Percentiles rank a stretch among this genome's conserved stretches.
Evolutionary conservation across 2,797 vertebrate genomes (phyloP).

Genomic region (Mycteria americana): DNA sequence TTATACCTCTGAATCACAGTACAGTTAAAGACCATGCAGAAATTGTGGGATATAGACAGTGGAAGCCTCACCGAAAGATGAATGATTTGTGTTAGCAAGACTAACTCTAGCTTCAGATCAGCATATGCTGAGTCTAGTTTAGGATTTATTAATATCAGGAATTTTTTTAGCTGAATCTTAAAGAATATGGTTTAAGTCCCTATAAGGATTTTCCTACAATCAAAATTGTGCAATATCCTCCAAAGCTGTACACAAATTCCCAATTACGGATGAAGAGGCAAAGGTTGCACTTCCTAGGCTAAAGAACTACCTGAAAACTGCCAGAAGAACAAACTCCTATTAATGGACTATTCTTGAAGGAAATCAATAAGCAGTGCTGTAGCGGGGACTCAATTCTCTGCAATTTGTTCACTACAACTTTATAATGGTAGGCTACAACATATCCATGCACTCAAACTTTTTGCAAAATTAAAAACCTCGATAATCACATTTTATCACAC

Average conservation of each 20-base stretch:
- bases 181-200: not conserved
- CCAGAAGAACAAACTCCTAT: not conserved
- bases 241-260: not conserved
- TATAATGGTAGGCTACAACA: not conserved
- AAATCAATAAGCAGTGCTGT: not conserved
- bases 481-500: not conserved
- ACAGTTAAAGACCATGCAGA: not conserved
- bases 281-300: not conserved
- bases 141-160: not conserved
- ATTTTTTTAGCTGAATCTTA: not conserved
- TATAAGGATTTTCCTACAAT: not conserved
- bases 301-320: not conserved
- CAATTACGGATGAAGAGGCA: not conserved
- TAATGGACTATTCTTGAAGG: not conserved
- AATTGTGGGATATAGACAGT: not conserved
- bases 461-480: not conserved
- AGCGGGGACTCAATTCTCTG: not conserved
- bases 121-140: not conserved
- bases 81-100: not conserved
- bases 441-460: not conserved
- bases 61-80: not conserved
- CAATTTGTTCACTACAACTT: not conserved
- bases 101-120: not conserved
- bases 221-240: not conserved
- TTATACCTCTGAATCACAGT: not conserved